phyloP scores from a whole-genome alignment of 1,140 invertebrate species.

The Hyles vespertilio region DNA sequence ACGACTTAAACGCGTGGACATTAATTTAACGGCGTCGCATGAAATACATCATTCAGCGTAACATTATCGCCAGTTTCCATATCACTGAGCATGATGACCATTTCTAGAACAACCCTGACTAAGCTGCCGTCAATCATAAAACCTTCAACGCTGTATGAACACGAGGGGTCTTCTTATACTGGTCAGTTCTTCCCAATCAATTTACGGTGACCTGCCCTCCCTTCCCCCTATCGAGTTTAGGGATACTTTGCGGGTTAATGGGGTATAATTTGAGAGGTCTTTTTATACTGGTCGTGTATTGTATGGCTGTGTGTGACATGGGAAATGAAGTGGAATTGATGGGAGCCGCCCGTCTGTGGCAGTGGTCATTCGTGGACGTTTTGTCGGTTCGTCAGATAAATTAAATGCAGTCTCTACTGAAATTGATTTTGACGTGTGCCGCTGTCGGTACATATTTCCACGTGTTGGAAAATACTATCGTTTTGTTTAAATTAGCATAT shows the following conservation, averaged over 20 bases:
- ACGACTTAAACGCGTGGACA: slow-evolving; percentile 9
- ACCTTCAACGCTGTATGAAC: neutral
- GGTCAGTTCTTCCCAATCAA: slow-evolving; percentile 11
- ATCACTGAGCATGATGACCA: slow-evolving; percentile 40
- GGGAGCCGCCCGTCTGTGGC: slow-evolving; percentile 23
- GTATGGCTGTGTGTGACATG: slow-evolving; percentile 36
- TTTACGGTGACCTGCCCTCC: slow-evolving; percentile 13
- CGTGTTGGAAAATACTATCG: too few relatives aligned
- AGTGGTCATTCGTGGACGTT: slow-evolving; percentile 24
- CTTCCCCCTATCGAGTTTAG: slow-evolving; percentile 6
- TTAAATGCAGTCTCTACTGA: neutral
- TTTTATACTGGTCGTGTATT: slow-evolving; percentile 23
- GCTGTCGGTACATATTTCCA: neutral
- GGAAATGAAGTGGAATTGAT: slow-evolving; percentile 46
- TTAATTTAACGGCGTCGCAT: slow-evolving; percentile 33
- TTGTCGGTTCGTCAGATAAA: slow-evolving; percentile 16
- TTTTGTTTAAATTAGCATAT: too few relatives aligned
- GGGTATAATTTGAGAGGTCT: slow-evolving; percentile 19
- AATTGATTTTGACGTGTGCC: neutral
- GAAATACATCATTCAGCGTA: slow-evolving; percentile 42
- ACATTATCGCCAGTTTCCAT: slow-evolving; percentile 56
- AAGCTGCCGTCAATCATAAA: slow-evolving; percentile 3
- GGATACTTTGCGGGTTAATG: slow-evolving; percentile 5
- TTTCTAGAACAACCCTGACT: slow-evolving; percentile 19
- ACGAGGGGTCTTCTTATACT: slow-evolving; percentile 12